Evolutionary conservation across 1,140 invertebrate genomes (phyloP).

Genomic region (Drosophila rhopaloa): DNA sequence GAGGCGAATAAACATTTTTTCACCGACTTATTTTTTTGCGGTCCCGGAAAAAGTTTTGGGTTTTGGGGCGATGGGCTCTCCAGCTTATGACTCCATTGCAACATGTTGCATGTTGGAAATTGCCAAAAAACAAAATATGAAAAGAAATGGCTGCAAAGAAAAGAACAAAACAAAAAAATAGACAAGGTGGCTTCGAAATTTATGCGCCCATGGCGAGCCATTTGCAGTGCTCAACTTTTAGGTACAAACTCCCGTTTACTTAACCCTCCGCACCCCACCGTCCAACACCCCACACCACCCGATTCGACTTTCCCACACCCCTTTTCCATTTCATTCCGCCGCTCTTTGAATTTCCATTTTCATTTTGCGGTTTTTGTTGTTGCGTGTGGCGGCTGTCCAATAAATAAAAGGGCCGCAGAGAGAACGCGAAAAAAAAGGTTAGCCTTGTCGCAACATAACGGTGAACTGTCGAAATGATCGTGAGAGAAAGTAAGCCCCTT

Average conservation of each 20-base stretch:
- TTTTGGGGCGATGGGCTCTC: slow-evolving; percentile 32
- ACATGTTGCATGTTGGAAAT: slow-evolving; percentile 76
- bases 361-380: slow-evolving; percentile 76
- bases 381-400: slow-evolving; percentile 48
- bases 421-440: slow-evolving; percentile 16
- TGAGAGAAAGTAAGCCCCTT: not conserved
- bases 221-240: slow-evolving; percentile 68
- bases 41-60: slow-evolving; percentile 52
- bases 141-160: slow-evolving; percentile 37
- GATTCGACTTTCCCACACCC: slow-evolving; percentile 12
- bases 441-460: slow-evolving; percentile 29
- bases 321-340: slow-evolving; percentile 49
- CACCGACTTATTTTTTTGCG: slow-evolving; percentile 15
- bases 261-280: not conserved
- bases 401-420: slow-evolving; percentile 24
- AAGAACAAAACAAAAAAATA: slow-evolving; percentile 18
- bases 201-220: slow-evolving; percentile 76
- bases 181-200: slow-evolving; percentile 62
- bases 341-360: slow-evolving; percentile 63
- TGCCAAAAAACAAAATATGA: slow-evolving; percentile 47
- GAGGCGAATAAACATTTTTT: slow-evolving; percentile 43
- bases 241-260: slow-evolving; percentile 37
- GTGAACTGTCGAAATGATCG: slow-evolving; percentile 18
- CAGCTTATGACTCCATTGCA: slow-evolving; percentile 72
- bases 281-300: not conserved